A percentile compares a stretch with the other conserved stretches of the same genome.
Conservation (phyloP, 2,888 invertebrate species). For the Brachylomia viminalis region DNA sequence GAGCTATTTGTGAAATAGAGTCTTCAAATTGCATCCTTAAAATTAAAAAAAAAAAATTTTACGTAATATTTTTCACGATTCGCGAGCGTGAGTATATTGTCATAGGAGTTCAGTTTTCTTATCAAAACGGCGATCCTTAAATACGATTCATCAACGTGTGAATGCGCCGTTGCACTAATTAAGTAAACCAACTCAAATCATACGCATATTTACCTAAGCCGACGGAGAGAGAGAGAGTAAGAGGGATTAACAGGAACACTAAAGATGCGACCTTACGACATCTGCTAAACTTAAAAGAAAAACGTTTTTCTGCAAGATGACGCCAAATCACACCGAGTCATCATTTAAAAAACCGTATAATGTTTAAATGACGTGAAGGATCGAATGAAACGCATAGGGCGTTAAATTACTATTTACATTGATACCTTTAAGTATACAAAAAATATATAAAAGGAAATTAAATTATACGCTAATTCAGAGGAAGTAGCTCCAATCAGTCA, state of each 20-base stretch:
- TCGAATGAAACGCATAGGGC: conserved; percentile 42
- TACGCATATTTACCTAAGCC: neutral
- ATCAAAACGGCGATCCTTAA: neutral
- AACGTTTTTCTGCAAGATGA: neutral
- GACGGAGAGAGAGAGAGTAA: neutral
- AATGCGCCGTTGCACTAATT: neutral
- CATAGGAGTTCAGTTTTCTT: neutral
- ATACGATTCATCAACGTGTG: neutral
- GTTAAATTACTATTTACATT: conserved; percentile 52
- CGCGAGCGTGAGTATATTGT: neutral
- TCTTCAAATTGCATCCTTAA: neutral
- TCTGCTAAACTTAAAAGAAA: neutral
- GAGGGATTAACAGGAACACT: neutral
- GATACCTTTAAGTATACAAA: conserved; percentile 12
- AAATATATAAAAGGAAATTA: conserved; percentile 56
- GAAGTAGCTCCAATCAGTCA: conserved; percentile 11
- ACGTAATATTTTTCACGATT: neutral
- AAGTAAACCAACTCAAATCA: neutral
- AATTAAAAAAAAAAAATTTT: neutral
- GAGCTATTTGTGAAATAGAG: neutral
- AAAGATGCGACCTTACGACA: neutral
- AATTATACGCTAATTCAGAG: conserved; percentile 52
- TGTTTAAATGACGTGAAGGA: conserved; percentile 34
- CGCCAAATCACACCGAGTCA: conserved; percentile 2
- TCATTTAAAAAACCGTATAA: conserved; percentile 39